Base-by-base conservation (phyloP, 2,797 vertebrate genomes). In the Lophius americanus region DNA sequence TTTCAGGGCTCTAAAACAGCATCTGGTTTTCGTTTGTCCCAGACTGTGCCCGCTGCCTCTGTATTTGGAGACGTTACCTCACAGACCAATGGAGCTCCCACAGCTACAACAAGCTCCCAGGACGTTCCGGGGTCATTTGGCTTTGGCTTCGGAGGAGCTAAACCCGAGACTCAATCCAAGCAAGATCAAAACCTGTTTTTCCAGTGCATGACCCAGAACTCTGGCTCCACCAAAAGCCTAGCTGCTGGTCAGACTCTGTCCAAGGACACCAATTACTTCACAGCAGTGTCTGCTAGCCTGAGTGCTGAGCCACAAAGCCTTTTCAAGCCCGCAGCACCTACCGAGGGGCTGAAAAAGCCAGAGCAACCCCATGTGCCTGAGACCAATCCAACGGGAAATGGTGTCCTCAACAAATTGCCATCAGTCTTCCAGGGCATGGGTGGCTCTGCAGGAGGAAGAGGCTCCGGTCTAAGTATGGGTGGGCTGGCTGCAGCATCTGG, bases 161-260 rank as follows among this genome's bases (percentile, higher is more conserved):
- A 93, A 85, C 91, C 91, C 60, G 95, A 96, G 67, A 68, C 89
- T 60, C 85, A 80, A 67, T 58, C 84, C 51, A 91, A 93, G 70
- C 95, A 95, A 89, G 95, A 96, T 78, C 95, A 98, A 90, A 99
- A 99, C 92, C 93, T 99, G 75, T 99, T 99, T 95, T 98, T 99
- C 92, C 97, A 99, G 68, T 99, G 96, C 85, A 99, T 99, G 97
- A 95, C 95, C 63, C 95, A 99, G 91, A 96, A 91, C 73, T 86
- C 90, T 57, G 87, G 82, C 51, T 93, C 96, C 75, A 95, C 91
- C 85, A 87, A 94, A 81, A 82, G 65, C 64, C 70, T 86, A n/a
- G 53, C 76, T 66, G 64, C 86, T 46, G 78, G 76, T 64, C 96
- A 95, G 88, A 94, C 92, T 76, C 92, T 95, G 83, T 88, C 95